Conservation (phyloP, 2,888 invertebrate species). For the Andrena minutula region DNA sequence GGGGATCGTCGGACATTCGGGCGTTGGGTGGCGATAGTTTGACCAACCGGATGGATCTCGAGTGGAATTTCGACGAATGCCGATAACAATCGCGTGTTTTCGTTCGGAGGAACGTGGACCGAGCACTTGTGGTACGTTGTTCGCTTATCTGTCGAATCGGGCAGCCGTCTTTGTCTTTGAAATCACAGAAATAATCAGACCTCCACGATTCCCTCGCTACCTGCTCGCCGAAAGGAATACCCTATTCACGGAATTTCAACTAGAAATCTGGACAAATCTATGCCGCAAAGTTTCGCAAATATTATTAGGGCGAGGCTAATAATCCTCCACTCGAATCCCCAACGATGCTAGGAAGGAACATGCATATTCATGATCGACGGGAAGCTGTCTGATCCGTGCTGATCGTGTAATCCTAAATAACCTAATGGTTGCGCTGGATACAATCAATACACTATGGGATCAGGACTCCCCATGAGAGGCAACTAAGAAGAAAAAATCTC, state of each 20-base stretch:
- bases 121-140: slow-evolving; percentile 18
- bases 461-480: slow-evolving; percentile 23
- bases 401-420: slow-evolving; percentile 56
- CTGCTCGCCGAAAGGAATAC: not conserved
- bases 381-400: slow-evolving; percentile 21
- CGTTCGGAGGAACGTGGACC: slow-evolving; percentile 17
- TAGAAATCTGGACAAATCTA: not conserved
- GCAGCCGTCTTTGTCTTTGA: slow-evolving; percentile 22
- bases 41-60: not conserved
- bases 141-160: slow-evolving; percentile 27
- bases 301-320: not conserved
- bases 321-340: slow-evolving; percentile 25
- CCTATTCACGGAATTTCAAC: not conserved
- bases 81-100: slow-evolving; percentile 54
- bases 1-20: not conserved
- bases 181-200: slow-evolving; percentile 23
- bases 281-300: not conserved
- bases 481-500: not conserved
- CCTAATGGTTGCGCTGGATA: slow-evolving; percentile 42
- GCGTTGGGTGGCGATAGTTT: slow-evolving; percentile 14
- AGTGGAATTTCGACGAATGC: slow-evolving; percentile 41
- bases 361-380: slow-evolving; percentile 46
- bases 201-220: not conserved
- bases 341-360: slow-evolving; percentile 40
- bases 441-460: slow-evolving; percentile 47